Conservation (phyloP, 35 echinoderm and acorn worm genomes). For the Ptychodera flava region DNA sequence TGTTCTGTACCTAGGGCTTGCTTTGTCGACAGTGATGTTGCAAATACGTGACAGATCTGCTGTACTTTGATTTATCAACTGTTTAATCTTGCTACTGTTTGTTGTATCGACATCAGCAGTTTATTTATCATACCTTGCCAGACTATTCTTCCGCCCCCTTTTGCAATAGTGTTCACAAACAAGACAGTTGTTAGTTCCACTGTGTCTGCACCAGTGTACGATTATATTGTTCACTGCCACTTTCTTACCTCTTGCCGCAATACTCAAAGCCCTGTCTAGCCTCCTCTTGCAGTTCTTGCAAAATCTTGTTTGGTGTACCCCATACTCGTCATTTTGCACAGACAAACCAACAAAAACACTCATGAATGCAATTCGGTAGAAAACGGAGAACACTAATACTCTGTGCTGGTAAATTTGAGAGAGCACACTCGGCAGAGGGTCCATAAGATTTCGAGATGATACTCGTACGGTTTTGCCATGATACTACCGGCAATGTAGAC, state of each 20-base stretch:
- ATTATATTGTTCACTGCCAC: background rate
- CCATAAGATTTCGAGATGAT: background rate
- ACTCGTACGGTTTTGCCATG: background rate
- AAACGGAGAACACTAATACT: background rate
- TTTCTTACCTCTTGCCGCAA: background rate
- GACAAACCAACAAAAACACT: background rate
- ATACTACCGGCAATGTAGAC: background rate
- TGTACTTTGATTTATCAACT: background rate
- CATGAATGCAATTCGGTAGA: background rate
- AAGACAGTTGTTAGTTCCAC: background rate
- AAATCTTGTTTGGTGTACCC: background rate
- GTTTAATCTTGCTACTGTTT: background rate
- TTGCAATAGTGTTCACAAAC: background rate
- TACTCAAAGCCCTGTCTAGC: background rate
- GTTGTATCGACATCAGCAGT: background rate
- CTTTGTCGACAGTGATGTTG: background rate
- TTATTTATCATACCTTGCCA: background rate
- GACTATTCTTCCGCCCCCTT: background rate
- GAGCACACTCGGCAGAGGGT: background rate
- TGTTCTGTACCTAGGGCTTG: background rate
- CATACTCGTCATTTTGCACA: background rate
- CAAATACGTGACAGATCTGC: too few relatives aligned
- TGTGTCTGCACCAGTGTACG: background rate
- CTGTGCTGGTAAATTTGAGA: background rate
- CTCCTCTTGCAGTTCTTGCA: background rate